These are phyloP conservation scores for Teleogryllus occipitalis DNA, from an alignment of 1,140 invertebrate species.

Conservation along the genomic window DNA sequence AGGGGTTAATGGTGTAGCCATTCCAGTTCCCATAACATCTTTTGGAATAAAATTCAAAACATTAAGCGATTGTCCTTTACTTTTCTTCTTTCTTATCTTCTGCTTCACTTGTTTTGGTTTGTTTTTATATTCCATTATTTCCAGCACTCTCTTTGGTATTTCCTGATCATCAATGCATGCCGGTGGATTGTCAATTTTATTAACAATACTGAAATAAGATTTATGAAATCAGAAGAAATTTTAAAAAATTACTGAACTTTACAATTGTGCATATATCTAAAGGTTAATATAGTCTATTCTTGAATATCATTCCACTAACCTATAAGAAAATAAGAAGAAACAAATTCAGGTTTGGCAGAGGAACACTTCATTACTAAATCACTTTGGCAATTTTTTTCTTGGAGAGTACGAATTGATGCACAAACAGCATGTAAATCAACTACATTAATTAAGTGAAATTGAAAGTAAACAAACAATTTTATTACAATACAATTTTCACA, in stretches of 20 bases:
- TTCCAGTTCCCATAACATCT: constrained; percentile 27
- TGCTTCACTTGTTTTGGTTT: constrained; percentile 30
- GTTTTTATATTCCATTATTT: constrained; percentile 44
- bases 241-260: neutral
- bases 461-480: too few relatives aligned
- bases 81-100: constrained; percentile 29
- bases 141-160: constrained; percentile 50
- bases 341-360: too few relatives aligned
- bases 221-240: neutral
- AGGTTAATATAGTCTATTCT: too few relatives aligned
- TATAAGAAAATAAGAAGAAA: too few relatives aligned
- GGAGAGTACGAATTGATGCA: too few relatives aligned
- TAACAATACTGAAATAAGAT: constrained; percentile 45
- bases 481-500: too few relatives aligned
- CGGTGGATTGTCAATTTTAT: constrained; percentile 58
- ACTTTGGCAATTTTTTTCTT: too few relatives aligned
- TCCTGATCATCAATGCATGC: constrained; percentile 53
- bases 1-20: constrained; percentile 39
- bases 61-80: constrained; percentile 18
- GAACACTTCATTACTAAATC: too few relatives aligned
- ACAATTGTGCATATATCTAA: too few relatives aligned
- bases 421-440: too few relatives aligned
- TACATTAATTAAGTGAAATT: too few relatives aligned
- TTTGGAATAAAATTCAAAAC: constrained; percentile 13
- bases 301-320: too few relatives aligned